Percentiles rank a stretch among this genome's conserved stretches.
Evolutionary conservation across 2,888 invertebrate species (phyloP).

Genomic region (Drosophila silvestris): DNA sequence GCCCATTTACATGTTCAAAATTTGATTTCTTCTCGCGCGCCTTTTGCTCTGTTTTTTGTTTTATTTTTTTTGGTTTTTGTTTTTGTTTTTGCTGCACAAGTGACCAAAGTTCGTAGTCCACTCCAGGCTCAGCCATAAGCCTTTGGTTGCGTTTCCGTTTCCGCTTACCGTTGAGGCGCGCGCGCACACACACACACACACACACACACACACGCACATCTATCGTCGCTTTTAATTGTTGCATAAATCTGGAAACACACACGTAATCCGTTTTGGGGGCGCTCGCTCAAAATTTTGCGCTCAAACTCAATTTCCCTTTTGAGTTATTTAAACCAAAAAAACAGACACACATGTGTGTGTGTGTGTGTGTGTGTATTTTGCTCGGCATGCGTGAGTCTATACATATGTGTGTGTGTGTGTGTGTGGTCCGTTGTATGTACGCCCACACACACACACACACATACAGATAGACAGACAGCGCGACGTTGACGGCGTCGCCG

Average conservation of each 20-base stretch:
- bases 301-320: conserved; percentile 78
- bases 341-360: conserved; percentile 35
- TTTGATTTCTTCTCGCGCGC: conserved; percentile 13
- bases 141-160: conserved; percentile 65
- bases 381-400: conserved; percentile 21
- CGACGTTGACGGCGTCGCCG: conserved; percentile 47
- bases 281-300: conserved; percentile 62
- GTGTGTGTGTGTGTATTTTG: conserved; percentile 37
- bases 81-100: neutral
- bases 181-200: conserved; percentile 14
- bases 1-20: neutral
- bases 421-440: conserved; percentile 38
- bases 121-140: conserved; percentile 14
- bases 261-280: conserved; percentile 45
- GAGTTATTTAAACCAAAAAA: conserved; percentile 70
- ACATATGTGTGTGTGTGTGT: conserved; percentile 31
- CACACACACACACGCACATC: conserved; percentile 15
- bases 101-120: conserved; percentile 36
- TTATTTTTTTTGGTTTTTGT: neutral
- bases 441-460: conserved; percentile 39
- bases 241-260: conserved; percentile 69
- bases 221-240: conserved; percentile 71
- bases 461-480: conserved; percentile 41
- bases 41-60: neutral
- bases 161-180: conserved; percentile 48